Conservation (phyloP, 2,113 vertebrate genomes). For the Laticauda laticaudata region DNA sequence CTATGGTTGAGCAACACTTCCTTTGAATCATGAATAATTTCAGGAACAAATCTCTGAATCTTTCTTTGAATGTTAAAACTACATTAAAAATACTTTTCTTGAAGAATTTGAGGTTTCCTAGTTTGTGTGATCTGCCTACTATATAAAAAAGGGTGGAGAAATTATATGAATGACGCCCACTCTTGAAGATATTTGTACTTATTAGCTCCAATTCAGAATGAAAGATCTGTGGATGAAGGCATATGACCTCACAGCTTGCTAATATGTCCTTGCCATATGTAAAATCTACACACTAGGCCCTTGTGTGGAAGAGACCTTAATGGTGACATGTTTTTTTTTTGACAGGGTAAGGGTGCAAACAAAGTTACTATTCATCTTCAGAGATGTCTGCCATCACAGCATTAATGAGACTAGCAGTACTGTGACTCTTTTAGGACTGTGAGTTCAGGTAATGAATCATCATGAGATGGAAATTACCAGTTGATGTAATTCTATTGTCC, state of each 20-base stretch:
- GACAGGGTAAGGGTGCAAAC: background rate
- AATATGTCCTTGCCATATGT: background rate
- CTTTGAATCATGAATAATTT: background rate
- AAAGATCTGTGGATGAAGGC: background rate
- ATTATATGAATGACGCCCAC: background rate
- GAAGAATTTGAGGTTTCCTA: background rate
- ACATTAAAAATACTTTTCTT: too few relatives aligned
- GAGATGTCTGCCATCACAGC: background rate
- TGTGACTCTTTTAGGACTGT: background rate
- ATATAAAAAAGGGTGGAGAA: background rate
- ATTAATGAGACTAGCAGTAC: background rate
- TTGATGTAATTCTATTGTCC: conserved; percentile 3
- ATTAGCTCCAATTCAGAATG: background rate
- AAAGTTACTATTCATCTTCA: background rate
- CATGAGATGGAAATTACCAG: background rate
- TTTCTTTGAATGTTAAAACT: background rate
- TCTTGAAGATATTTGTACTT: background rate
- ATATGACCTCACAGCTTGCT: background rate
- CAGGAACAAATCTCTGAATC: background rate
- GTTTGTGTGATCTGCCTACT: background rate
- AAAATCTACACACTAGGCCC: background rate
- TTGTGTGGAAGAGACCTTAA: background rate
- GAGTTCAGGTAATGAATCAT: conserved; percentile 13
- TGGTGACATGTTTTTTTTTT: background rate
- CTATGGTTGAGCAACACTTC: background rate